Base-by-base conservation (phyloP, 2,113 vertebrate species). In the Calypte anna region DNA sequence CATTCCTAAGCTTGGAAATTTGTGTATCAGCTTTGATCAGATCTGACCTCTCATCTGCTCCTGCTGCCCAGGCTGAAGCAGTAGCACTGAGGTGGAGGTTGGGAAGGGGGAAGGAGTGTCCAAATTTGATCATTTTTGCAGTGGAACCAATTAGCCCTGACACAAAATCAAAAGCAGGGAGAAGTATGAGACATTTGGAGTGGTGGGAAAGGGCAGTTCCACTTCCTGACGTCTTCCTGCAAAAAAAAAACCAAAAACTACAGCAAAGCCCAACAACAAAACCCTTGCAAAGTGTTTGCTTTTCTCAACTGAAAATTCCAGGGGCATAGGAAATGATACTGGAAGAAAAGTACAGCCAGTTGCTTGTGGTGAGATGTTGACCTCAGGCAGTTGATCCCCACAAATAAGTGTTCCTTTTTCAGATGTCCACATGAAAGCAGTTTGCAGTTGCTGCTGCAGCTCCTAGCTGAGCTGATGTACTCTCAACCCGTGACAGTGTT, bases 401-500 rank as follows among this genome's bases (percentile, higher is more conserved):
- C n/a, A 83, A 72, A 90, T 43, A 90, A 94, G 18, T 19, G 48
- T 72, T 94, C 53, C 69, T 84, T 90, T 86, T 78, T 19, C 19
- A 83, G 46, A 77, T 10, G 31, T 23, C 90, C 53, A 3, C 68
- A 19, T 91, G 43, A 68, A 86, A 93, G 73, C 93, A 88, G 85
- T 75, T 88, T 88, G 79, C 55, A 28, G 83, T 43, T 88, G 69
- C 88, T 91, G 87, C 87, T 67, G 72, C 93, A 91, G 57, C 61
- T 51, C n/a, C 81, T 50, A 7, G 36, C 59, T 24, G 82, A 94
- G 72, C 93, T 95, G 90, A 90, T 88, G 88, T 70, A 9, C 76
- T 84, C 79, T 81, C 55, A 91, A 61, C 72, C 61, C 44, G 14
- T 93, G 95, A 88, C 91, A 83, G 25, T 61, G 76, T 90, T 93